Percentiles rank a stretch among this genome's conserved stretches.
phyloP scores from a whole-genome alignment of 2,797 vertebrate species.

The Discoglossus pictus region DNA sequence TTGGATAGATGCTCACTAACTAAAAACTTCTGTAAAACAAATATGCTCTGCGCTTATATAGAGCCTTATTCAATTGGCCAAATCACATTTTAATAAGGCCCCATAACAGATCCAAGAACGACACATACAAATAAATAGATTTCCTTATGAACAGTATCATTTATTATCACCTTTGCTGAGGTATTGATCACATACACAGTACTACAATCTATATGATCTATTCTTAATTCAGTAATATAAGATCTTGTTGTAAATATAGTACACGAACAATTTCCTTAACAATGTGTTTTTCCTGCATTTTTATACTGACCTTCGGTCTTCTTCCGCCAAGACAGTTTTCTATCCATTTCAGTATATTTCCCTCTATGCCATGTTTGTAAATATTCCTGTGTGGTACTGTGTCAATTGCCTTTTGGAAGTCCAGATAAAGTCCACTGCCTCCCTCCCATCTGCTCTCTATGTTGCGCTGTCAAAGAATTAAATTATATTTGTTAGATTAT shows the following conservation, averaged over 20 bases:
- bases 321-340: slow-evolving; percentile 52
- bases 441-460: slow-evolving; percentile 53
- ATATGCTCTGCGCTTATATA: too few relatives aligned
- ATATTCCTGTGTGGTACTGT: slow-evolving; percentile 47
- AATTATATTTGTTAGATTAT: slow-evolving; percentile 51
- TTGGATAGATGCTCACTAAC: too few relatives aligned
- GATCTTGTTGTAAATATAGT: neutral
- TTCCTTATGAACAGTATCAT: too few relatives aligned
- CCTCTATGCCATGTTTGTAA: slow-evolving; percentile 52
- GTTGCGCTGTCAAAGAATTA: slow-evolving; percentile 50
- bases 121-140: too few relatives aligned
- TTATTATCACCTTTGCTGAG: too few relatives aligned
- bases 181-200: too few relatives aligned
- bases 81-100: too few relatives aligned
- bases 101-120: too few relatives aligned
- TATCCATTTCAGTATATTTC: slow-evolving; percentile 52
- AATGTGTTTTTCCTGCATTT: slow-evolving; percentile 19
- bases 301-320: slow-evolving; percentile 52
- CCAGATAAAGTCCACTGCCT: slow-evolving; percentile 52
- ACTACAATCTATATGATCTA: too few relatives aligned
- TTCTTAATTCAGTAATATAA: too few relatives aligned
- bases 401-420: slow-evolving; percentile 51
- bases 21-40: too few relatives aligned
- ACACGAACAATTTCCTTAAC: neutral
- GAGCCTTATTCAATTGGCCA: too few relatives aligned